A percentile compares a stretch with the other conserved stretches of the same genome.
These are phyloP conservation scores for Hecatera dysodea DNA, from an alignment of 2,888 invertebrate genomes.

Conservation along the genomic window DNA sequence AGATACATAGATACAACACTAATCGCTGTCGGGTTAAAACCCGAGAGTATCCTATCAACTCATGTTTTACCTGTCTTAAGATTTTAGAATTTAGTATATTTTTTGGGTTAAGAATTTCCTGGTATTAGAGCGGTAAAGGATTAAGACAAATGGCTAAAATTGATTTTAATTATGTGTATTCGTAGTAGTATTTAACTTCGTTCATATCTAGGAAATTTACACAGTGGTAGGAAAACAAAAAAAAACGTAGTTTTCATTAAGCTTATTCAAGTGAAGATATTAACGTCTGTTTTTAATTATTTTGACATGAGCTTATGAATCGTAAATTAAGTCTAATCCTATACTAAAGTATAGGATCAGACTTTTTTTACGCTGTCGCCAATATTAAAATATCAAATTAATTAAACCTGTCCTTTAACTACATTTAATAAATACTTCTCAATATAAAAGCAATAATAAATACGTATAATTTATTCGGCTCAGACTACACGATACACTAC, in stretches of 20 bases:
- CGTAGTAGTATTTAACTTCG: neutral
- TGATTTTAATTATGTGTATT: too few relatives aligned
- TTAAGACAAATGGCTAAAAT: too few relatives aligned
- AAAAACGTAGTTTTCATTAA: neutral
- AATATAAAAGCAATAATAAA: constrained; percentile 39
- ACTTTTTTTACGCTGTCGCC: neutral
- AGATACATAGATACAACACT: constrained; percentile 52
- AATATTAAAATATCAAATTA: constrained; percentile 9
- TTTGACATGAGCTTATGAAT: constrained; percentile 4
- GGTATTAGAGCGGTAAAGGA: constrained; percentile 8
- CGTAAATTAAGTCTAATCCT: constrained; percentile 15
- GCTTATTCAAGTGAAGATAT: neutral
- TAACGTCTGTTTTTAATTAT: constrained; percentile 17
- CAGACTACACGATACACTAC: constrained; percentile 50
- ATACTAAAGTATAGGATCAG: too few relatives aligned
- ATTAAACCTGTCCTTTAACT: constrained; percentile 20
- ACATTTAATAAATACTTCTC: constrained; percentile 8
- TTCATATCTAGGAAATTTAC: neutral
- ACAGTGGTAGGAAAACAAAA: too few relatives aligned
- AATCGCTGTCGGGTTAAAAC: constrained; percentile 38
- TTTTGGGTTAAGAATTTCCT: neutral
- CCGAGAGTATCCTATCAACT: constrained; percentile 36
- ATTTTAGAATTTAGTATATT: neutral
- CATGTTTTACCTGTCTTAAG: neutral
- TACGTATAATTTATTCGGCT: constrained; percentile 35